Base-by-base conservation (phyloP, 2,113 vertebrate genomes). In the Bujurquina vittata region DNA sequence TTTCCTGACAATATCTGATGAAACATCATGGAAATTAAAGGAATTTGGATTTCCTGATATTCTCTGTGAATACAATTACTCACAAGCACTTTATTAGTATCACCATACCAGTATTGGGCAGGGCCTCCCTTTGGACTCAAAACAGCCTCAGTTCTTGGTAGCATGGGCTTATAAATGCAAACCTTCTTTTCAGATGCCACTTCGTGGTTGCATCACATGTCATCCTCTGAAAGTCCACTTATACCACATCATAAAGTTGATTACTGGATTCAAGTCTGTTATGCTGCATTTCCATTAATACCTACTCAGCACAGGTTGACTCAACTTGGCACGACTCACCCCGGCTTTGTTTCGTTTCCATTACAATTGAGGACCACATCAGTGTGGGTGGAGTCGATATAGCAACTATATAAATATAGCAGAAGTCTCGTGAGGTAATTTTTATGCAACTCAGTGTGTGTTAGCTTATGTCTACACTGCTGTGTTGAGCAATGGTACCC, bases 121-220 rank as follows among this genome's bases (percentile, higher is more conserved):
- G 5, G 5, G 0, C 1, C 0, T 6, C 23, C 43, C 1, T 9
- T 46, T 65, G 14, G 37, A n/a, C 22, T 26, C 14, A 43, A 46
- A 46, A 10, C 63, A 67, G 63, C 14, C n/a, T 67, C 8, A 15
- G 43, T 12, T 49, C 10, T 20, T 69, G 17, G 40, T 49, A 3
- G 62, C 37, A 67, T 46, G 22, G 63, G 23, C 65, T 52, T 52
- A 20, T 23, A 20, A 52, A 49, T 46, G 14, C 12, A 23, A 46
- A 15, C 4, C 37, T 43, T 46, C 22, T 67, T 43, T 67, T 67
- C 7, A 26, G 62, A 26, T 43, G 46, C 62, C n/a, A 40, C 22
- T 26, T 67, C 43, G 22, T 67, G 35, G 43, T 15, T 65, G 37
- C 37, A 15, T 46, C 37, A 67, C 37, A 67, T 46, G 52, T 46